Conservation (phyloP, 2,797 vertebrate species). For the Sebastes ruberrimus region DNA sequence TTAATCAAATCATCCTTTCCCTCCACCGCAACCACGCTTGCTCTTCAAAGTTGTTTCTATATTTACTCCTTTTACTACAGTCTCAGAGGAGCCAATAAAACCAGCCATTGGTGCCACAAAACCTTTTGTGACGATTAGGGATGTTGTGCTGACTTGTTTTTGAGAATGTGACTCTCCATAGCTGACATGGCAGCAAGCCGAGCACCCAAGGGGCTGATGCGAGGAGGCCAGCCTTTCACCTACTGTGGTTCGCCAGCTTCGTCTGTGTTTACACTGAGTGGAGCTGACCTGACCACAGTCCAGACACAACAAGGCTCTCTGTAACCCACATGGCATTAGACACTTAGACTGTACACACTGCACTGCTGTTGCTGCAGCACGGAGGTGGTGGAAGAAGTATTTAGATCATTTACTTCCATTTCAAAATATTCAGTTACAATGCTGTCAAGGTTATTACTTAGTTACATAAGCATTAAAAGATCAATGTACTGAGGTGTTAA, state of each 20-base stretch:
- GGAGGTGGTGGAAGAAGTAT: neutral
- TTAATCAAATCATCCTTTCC: constrained; percentile 57
- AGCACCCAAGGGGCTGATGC: constrained; percentile 42
- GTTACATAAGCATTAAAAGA: neutral
- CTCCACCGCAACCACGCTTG: constrained; percentile 42
- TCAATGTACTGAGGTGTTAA: neutral
- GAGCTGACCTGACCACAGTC: constrained; percentile 37
- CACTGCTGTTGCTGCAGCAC: constrained; percentile 1
- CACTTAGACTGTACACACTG: constrained; percentile 7
- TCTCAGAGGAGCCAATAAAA: constrained; percentile 56
- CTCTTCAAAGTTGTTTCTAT: constrained; percentile 61
- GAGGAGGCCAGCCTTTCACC: constrained; percentile 39
- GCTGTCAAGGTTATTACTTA: neutral
- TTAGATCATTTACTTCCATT: neutral
- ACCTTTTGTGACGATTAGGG: constrained; percentile 27
- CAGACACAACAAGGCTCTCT: constrained; percentile 61
- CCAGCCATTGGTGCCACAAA: constrained; percentile 54
- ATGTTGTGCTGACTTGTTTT: constrained; percentile 45
- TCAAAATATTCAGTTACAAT: neutral
- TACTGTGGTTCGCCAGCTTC: constrained; percentile 50
- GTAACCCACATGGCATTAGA: constrained; percentile 13
- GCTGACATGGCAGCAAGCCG: neutral
- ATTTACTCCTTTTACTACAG: constrained; percentile 69
- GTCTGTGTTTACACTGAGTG: constrained; percentile 69
- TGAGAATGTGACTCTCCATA: constrained; percentile 38